Evolutionary conservation across 2,888 invertebrate genomes (phyloP).

Genomic region (Habroteleia sp.): DNA sequence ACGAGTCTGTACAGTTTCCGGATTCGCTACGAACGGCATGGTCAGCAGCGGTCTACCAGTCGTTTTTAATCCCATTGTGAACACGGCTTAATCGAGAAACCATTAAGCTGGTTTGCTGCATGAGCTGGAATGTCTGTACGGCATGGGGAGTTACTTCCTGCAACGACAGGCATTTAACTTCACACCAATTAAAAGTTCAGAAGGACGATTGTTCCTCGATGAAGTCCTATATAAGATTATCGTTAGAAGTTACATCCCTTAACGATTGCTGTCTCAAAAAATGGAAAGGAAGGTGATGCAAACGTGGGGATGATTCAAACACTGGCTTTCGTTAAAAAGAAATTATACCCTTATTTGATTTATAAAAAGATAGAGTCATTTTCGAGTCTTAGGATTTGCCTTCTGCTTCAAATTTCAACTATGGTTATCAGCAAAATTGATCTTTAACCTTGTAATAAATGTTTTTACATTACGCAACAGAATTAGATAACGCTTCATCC

Average conservation of each 20-base stretch:
- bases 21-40: conserved; percentile 74
- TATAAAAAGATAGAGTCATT: too few species aligned
- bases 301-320: too few species aligned
- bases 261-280: not conserved
- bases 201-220: conserved; percentile 53
- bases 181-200: conserved; percentile 69
- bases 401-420: too few species aligned
- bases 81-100: conserved; percentile 79
- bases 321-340: too few species aligned
- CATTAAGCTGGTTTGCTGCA: conserved; percentile 76
- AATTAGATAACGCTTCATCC: not conserved
- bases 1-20: conserved; percentile 63
- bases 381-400: too few species aligned
- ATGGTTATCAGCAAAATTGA: too few species aligned
- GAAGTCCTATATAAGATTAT: conserved; percentile 49
- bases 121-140: conserved; percentile 73
- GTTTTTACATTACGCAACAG: too few species aligned
- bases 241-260: conserved; percentile 11
- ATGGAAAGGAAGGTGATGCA: too few species aligned
- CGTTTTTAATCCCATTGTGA: conserved; percentile 80
- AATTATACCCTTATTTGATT: too few species aligned
- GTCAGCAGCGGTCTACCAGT: conserved; percentile 79
- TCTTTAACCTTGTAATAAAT: too few species aligned
- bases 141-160: conserved; percentile 66
- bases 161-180: conserved; percentile 71